These are phyloP conservation scores for Pampusana beccarii DNA, from an alignment of 2,113 vertebrate species.

Conservation along the genomic window DNA sequence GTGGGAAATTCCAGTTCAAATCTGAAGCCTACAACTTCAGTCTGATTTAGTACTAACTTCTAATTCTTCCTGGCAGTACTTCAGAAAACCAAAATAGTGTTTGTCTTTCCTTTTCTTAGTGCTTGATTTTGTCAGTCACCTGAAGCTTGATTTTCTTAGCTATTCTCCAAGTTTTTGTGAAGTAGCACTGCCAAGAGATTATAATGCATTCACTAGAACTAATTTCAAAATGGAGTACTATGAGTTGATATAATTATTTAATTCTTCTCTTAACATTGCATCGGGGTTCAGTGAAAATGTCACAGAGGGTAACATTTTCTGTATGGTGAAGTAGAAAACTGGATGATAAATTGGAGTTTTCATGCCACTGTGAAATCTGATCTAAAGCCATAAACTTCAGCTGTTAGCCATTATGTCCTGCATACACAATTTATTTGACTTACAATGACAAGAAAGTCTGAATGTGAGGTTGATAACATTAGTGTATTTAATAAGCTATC, in stretches of 20 bases:
- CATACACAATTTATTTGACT: not conserved
- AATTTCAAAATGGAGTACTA: not conserved
- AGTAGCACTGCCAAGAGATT: not conserved
- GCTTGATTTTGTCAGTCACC: not conserved
- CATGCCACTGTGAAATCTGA: not conserved
- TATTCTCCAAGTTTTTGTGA: not conserved
- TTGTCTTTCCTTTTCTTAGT: not conserved
- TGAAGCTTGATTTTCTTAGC: not conserved
- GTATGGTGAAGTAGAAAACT: not conserved
- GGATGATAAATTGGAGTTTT: not conserved
- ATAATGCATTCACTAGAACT: not conserved
- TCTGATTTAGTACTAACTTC: not conserved
- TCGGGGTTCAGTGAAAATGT: not conserved
- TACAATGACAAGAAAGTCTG: not conserved
- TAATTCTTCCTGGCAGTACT: not conserved
- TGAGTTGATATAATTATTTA: not conserved
- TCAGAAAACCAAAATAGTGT: not conserved
- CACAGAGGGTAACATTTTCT: not conserved
- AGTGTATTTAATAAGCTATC: not conserved
- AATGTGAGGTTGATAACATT: not conserved
- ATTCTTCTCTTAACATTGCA: not conserved
- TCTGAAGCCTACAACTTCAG: not conserved
- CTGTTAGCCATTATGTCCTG: not conserved
- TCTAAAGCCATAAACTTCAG: not conserved
- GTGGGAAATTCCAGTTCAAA: not conserved